Conservation (phyloP, 2,113 vertebrate genomes). For the Ptilorrhoa leucosticta region DNA sequence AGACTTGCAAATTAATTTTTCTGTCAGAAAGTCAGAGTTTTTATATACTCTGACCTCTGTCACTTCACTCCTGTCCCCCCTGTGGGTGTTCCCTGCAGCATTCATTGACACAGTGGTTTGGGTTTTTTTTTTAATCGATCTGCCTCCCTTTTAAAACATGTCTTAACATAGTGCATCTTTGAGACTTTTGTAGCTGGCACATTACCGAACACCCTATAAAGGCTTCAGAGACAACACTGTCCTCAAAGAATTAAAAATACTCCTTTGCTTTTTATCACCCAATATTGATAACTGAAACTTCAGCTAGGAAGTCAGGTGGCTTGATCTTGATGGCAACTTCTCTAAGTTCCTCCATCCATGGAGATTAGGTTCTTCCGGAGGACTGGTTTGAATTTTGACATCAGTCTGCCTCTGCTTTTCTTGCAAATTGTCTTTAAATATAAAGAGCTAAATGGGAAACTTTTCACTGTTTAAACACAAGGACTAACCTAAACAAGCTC, state of each 20-base stretch:
- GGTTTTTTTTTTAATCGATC: background rate
- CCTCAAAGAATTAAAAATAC: background rate
- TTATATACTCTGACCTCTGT: background rate
- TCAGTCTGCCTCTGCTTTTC: background rate
- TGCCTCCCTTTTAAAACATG: background rate
- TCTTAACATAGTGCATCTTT: background rate
- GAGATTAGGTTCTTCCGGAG: background rate
- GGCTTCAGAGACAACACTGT: background rate
- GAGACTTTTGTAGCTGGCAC: background rate
- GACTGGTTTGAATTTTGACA: background rate
- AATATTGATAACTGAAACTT: background rate
- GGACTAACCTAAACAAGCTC: background rate
- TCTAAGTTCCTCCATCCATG: background rate
- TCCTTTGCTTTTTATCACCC: background rate
- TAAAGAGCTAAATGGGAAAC: background rate
- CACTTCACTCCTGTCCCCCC: background rate
- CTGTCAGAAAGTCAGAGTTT: background rate
- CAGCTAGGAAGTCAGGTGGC: background rate
- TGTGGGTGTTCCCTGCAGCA: background rate
- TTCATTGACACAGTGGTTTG: background rate
- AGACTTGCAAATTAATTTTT: background rate
- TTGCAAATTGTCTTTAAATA: background rate
- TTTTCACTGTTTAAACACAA: background rate
- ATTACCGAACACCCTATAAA: background rate
- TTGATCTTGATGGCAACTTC: background rate